Percentiles rank a stretch among this genome's conserved stretches.
These are phyloP conservation scores for Chlorodrepanis virens DNA, from an alignment of 2,113 vertebrate species.

Conservation along the genomic window DNA sequence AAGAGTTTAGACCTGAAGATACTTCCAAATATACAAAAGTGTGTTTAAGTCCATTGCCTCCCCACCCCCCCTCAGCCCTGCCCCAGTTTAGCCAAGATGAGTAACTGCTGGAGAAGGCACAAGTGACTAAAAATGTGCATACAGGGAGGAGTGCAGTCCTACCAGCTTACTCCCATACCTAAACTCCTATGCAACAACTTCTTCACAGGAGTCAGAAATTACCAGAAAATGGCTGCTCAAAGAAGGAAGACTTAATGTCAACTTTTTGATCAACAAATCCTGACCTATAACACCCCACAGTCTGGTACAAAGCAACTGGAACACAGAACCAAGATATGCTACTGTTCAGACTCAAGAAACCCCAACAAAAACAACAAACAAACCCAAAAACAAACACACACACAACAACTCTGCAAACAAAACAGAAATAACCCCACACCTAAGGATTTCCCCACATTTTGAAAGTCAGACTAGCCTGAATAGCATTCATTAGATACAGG, in stretches of 20 bases:
- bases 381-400: neutral
- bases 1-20: neutral
- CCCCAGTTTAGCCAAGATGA: slow-evolving; percentile 22
- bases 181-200: neutral
- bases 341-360: neutral
- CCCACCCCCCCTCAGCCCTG: neutral
- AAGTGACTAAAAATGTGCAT: slow-evolving; percentile 13
- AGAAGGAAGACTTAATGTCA: neutral
- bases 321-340: neutral
- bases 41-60: neutral
- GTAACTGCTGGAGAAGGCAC: slow-evolving; percentile 25
- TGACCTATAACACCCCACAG: neutral
- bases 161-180: slow-evolving; percentile 20
- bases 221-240: neutral
- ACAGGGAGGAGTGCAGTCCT: slow-evolving; percentile 35
- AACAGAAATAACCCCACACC: neutral
- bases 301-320: neutral
- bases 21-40: neutral
- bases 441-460: neutral
- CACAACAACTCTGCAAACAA: neutral
- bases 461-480: neutral
- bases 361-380: neutral
- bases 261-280: neutral
- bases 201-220: neutral
- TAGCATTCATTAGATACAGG: neutral